Evolutionary conservation across 2,113 vertebrate species (phyloP).

Genomic region (Ochotona princeps): DNA sequence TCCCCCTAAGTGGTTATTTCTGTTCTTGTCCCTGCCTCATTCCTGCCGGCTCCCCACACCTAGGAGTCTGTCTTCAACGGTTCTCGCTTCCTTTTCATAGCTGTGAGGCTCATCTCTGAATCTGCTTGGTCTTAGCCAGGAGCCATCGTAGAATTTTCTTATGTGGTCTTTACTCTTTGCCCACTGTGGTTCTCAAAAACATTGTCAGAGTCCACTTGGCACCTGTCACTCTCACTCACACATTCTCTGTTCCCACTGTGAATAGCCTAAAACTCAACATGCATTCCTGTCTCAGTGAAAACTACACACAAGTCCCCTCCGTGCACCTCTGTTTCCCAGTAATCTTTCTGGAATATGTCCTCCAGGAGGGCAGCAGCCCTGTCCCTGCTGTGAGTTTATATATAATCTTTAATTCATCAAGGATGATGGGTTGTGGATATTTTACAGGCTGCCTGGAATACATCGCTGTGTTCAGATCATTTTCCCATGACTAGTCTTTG

Average conservation of each 20-base stretch:
- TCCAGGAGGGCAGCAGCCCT: background rate
- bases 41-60: background rate
- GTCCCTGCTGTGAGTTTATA: background rate
- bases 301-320: background rate
- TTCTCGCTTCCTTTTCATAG: background rate
- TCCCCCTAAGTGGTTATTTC: background rate
- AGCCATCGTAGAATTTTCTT: background rate
- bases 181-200: background rate
- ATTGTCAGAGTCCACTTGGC: background rate
- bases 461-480: background rate
- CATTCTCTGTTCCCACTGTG: background rate
- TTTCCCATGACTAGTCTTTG: conserved; percentile 2
- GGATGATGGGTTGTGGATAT: too few species aligned
- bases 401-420: background rate
- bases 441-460: background rate
- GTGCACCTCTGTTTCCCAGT: background rate
- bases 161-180: background rate
- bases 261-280: background rate
- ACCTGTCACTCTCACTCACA: background rate
- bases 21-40: background rate
- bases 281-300: background rate
- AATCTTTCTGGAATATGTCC: background rate
- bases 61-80: background rate
- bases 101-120: too few species aligned
- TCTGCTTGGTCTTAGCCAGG: background rate